Conservation (phyloP, 2,888 invertebrate species). For the Perdita meconis region DNA sequence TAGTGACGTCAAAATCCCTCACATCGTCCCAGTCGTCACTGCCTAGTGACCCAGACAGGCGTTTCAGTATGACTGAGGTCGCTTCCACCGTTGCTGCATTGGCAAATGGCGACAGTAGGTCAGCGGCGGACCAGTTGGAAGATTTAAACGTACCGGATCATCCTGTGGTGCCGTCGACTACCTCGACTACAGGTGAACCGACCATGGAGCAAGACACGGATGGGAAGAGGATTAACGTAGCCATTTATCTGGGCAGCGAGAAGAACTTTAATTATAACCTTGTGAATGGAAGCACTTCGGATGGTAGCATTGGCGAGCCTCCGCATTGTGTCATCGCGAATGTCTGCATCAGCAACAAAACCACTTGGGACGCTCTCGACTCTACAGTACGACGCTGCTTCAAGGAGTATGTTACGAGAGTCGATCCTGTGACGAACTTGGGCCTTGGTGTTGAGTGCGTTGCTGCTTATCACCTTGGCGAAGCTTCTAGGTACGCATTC, state of each 20-base stretch:
- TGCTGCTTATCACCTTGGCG: conserved; percentile 96
- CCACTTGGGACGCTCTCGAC: conserved; percentile 97
- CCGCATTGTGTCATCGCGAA: conserved; percentile 90
- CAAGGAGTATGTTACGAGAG: conserved; percentile 96
- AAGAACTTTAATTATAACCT: conserved; percentile 86
- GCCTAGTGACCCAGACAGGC: conserved; percentile 83
- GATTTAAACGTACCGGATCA: conserved; percentile 79
- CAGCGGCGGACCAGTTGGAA: conserved; percentile 77
- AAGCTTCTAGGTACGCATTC: conserved; percentile 88
- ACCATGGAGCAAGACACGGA: conserved; percentile 87
- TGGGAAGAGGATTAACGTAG: conserved; percentile 94
- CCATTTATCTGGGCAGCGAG: conserved; percentile 92
- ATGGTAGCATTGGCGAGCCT: conserved; percentile 82
- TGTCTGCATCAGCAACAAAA: conserved; percentile 95
- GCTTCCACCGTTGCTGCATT: conserved; percentile 80
- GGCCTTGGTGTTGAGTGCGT: conserved; percentile 92
- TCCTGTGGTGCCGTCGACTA: conserved; percentile 72
- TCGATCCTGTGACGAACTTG: conserved; percentile 93
- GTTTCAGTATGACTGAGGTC: conserved; percentile 84
- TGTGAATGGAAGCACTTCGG: conserved; percentile 83
- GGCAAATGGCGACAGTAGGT: conserved; percentile 77
- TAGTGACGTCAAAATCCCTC: conserved; percentile 88
- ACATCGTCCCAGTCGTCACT: conserved; percentile 86
- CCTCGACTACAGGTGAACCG: conserved; percentile 72
- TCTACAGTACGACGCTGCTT: conserved; percentile 95